Evolutionary conservation across 2,797 vertebrate genomes (phyloP).

Genomic region (Aldrovandia affinis): DNA sequence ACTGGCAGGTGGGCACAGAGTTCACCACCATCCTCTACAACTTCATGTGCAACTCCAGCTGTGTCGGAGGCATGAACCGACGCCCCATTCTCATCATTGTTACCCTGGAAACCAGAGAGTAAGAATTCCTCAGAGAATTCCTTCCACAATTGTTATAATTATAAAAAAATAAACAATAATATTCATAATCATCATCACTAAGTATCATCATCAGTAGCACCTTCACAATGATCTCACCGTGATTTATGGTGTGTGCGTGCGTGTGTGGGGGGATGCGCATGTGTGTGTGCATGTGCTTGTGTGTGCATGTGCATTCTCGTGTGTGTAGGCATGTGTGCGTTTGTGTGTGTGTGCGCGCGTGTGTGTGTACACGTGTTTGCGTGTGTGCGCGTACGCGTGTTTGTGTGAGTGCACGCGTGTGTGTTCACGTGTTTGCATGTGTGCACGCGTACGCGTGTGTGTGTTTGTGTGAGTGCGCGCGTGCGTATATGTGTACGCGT

Average conservation of each 20-base stretch:
- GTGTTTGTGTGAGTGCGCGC: no score
- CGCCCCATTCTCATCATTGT: conserved; percentile 98
- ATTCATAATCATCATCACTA: background rate
- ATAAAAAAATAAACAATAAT: background rate
- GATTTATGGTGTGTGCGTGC: background rate
- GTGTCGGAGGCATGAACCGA: conserved; percentile 97
- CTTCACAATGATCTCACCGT: background rate
- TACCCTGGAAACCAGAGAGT: conserved; percentile 98
- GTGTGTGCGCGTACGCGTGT: background rate
- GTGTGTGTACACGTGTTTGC: background rate
- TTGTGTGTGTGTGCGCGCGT: background rate
- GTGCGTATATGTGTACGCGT: background rate
- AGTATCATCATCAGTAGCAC: background rate
- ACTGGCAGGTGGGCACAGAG: conserved; percentile 92
- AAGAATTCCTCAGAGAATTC: conserved; percentile 58
- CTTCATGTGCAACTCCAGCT: conserved; percentile 99
- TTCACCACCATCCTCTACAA: conserved; percentile 98
- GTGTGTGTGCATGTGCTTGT: no score
- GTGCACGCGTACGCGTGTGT: no score
- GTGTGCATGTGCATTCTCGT: no score
- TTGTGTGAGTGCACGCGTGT: no score
- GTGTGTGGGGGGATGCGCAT: no score
- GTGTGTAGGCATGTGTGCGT: no score
- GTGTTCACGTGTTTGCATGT: no score
- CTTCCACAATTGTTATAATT: background rate